Conservation (phyloP, 1,140 invertebrate genomes). For the Nasonia vitripennis region DNA sequence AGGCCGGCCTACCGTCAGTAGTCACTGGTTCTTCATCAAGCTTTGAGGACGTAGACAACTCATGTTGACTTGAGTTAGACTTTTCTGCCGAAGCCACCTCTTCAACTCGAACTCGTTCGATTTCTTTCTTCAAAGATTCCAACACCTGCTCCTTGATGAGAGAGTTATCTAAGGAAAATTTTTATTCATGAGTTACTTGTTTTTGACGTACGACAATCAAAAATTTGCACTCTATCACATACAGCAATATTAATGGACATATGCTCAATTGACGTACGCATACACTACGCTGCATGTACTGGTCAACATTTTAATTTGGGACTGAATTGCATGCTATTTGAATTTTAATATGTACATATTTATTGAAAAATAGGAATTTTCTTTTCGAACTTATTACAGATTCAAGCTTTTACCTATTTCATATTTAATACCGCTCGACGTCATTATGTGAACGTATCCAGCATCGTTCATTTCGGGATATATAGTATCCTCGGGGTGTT, state of each 20-base stretch:
- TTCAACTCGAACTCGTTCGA: too few relatives aligned
- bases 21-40: background rate
- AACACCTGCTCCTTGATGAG: too few relatives aligned
- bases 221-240: background rate
- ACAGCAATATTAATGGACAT: background rate
- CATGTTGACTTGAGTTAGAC: background rate
- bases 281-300: background rate
- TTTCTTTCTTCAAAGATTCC: too few relatives aligned
- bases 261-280: background rate
- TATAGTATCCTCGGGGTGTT: too few relatives aligned
- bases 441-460: too few relatives aligned
- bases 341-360: too few relatives aligned
- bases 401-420: constrained; percentile 7
- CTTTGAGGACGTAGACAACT: background rate
- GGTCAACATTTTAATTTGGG: background rate
- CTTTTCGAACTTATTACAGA: background rate
- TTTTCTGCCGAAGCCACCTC: background rate
- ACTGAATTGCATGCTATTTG: background rate
- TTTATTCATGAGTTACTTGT: background rate
- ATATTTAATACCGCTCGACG: background rate
- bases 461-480: too few relatives aligned
- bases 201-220: constrained; percentile 4
- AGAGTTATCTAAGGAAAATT: too few relatives aligned
- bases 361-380: too few relatives aligned
- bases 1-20: too few relatives aligned